A percentile compares a stretch with the other conserved stretches of the same genome.
Conservation (phyloP, 2,797 vertebrate species). For the Triplophysa bombifrons region DNA sequence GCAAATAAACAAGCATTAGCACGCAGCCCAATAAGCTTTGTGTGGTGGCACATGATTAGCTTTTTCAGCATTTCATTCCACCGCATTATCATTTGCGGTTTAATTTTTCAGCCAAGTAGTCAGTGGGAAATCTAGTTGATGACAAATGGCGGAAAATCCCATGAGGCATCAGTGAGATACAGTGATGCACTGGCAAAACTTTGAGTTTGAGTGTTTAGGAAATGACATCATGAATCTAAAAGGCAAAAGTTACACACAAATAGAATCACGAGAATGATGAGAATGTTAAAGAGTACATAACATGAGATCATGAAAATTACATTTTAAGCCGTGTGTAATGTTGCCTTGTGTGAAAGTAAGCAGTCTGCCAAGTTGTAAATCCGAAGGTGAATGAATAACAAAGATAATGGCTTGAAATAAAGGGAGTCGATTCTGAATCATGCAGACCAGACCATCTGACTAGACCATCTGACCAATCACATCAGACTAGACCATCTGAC, state of each 20-base stretch:
- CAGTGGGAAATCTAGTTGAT: constrained; percentile 16
- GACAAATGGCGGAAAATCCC: constrained; percentile 28
- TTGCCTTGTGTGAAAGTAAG: too few relatives aligned
- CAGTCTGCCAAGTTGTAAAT: too few relatives aligned
- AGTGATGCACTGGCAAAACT: not conserved
- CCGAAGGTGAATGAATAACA: too few relatives aligned
- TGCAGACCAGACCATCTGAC: too few relatives aligned
- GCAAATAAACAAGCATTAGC: constrained; percentile 8
- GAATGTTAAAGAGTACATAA: too few relatives aligned
- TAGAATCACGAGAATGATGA: too few relatives aligned
- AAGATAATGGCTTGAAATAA: too few relatives aligned
- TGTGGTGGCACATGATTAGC: not conserved
- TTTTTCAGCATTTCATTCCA: constrained; percentile 15
- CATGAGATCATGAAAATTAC: too few relatives aligned
- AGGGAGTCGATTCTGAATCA: too few relatives aligned
- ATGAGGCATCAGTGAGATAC: constrained; percentile 22
- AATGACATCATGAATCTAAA: constrained; percentile 21
- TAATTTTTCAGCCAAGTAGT: constrained; percentile 4
- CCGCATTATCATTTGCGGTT: not conserved
- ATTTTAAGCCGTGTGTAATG: too few relatives aligned
- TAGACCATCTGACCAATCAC: too few relatives aligned
- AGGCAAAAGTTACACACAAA: not conserved
- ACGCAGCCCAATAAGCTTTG: constrained; percentile 19
- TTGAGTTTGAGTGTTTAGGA: constrained; percentile 3
- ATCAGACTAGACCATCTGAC: too few relatives aligned